Base-by-base conservation (phyloP, 2,113 vertebrate genomes). In the Prunella himalayana region DNA sequence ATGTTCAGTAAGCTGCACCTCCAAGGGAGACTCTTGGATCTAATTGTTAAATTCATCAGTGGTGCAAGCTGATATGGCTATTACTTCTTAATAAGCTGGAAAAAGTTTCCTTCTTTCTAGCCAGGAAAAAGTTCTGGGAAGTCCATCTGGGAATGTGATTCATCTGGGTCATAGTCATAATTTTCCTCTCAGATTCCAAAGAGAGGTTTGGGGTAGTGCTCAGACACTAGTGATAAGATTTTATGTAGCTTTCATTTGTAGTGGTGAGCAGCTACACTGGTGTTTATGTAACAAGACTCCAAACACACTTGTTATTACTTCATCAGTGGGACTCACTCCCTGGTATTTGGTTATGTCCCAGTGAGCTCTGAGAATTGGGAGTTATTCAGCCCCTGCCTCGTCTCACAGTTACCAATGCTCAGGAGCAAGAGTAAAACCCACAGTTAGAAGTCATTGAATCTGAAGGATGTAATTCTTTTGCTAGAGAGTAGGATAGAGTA, bases 111-210 rank as follows among this genome's bases (percentile, higher is more conserved):
- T 70, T 59, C 54, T 90, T 75, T 86, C 37, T 90, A 85, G 91
- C 75, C 82, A 95, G 92, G 92, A 92, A 95, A 88, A 90, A 86
- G 28, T 56, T 45, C 71, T 54, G 59, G 68, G 66, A 88, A 92
- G 19, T 86, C 51, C 88, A 73, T 92, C 59, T 78, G 92, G 79
- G 88, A 78, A 78, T 83, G 94, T 86, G 88, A 83, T 93, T 94
- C 68, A 83, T 90, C 68, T 4, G 1, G 60, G 56, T 88, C 44
- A 63, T 47, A 35, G 25, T 89, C 59, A 19, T 27, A 3, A 42
- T 92, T 92, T 88, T 94, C 86, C 86, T 84, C 87, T 83, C 47
- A 41, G 86, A 65, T 83, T 88, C 42, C 7, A 23, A 50, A 39
- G 45, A 80, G 75, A 88, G 33, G 20, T 86, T 95, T 6, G 9